Conservation (phyloP, 2,888 invertebrate species). For the Cremastobaeus sp. region DNA sequence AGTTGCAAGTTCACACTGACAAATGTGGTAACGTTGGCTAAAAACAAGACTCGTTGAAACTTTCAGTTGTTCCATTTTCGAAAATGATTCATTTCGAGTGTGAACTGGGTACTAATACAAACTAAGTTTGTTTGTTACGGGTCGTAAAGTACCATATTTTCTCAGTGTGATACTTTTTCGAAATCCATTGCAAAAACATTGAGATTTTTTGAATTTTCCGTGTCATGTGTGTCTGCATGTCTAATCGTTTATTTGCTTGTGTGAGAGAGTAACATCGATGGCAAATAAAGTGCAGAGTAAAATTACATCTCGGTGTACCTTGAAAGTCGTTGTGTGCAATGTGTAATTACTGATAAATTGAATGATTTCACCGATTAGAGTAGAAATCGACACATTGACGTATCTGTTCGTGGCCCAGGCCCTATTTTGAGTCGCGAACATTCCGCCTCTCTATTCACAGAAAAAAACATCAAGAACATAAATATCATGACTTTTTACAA, state of each 20-base stretch:
- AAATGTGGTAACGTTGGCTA: too few species aligned
- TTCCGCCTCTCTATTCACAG: neutral
- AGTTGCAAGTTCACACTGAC: too few species aligned
- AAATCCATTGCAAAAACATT: conserved; percentile 22
- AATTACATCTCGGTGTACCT: conserved; percentile 6
- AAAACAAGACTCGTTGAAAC: too few species aligned
- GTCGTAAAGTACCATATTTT: too few species aligned
- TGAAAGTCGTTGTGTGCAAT: conserved; percentile 15
- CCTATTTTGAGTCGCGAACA: conserved; percentile 73
- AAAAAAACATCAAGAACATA: conserved; percentile 29
- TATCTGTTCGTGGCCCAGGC: conserved; percentile 69
- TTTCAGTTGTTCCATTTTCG: too few species aligned
- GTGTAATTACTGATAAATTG: neutral
- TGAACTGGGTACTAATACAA: too few species aligned
- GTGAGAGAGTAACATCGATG: conserved; percentile 12
- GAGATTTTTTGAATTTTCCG: neutral
- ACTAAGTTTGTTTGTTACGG: too few species aligned
- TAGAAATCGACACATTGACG: conserved; percentile 10
- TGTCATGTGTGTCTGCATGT: too few species aligned
- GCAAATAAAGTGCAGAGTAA: conserved; percentile 1
- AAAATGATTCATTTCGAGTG: too few species aligned
- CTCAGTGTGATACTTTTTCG: too few species aligned
- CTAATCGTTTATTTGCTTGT: too few species aligned
- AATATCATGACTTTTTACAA: conserved; percentile 23
- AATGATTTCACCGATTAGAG: conserved; percentile 4